Conservation (phyloP, 1,140 invertebrate genomes). For the Akabosia matsudoensis region DNA sequence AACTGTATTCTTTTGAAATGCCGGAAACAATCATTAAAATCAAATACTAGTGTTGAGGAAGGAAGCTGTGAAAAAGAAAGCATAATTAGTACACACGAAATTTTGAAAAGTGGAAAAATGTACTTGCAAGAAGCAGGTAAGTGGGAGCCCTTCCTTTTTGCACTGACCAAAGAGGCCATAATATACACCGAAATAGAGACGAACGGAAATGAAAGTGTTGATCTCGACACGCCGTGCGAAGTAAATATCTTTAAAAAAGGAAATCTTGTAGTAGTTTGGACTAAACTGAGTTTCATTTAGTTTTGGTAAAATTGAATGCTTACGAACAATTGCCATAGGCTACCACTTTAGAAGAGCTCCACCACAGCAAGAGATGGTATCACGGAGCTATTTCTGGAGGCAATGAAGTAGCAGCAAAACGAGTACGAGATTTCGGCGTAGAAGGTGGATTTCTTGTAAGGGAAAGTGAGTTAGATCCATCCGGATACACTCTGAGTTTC, state of each 20-base stretch:
- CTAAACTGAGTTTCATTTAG: background rate
- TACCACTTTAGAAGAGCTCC: slow-evolving; percentile 67
- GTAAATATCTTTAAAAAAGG: slow-evolving; percentile 49
- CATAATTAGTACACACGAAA: slow-evolving; percentile 75
- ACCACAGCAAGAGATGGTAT: slow-evolving; percentile 94
- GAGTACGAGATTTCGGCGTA: slow-evolving; percentile 68
- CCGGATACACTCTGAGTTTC: slow-evolving; percentile 91
- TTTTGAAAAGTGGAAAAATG: slow-evolving; percentile 84
- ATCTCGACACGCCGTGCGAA: no score
- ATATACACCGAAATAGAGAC: slow-evolving; percentile 71
- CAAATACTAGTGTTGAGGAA: slow-evolving; percentile 60
- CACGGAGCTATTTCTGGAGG: slow-evolving; percentile 73
- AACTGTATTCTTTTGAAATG: slow-evolving; percentile 83
- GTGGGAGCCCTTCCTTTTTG: slow-evolving; percentile 93
- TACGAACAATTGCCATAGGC: background rate
- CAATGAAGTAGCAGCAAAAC: slow-evolving; percentile 69
- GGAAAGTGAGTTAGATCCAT: slow-evolving; percentile 91
- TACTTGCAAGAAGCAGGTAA: slow-evolving; percentile 83
- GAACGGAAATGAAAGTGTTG: no score
- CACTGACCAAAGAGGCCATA: slow-evolving; percentile 75
- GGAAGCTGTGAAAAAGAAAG: background rate
- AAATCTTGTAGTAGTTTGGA: background rate
- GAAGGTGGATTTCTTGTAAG: slow-evolving; percentile 80
- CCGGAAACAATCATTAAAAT: slow-evolving; percentile 84
- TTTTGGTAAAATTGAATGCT: background rate